phyloP scores from a whole-genome alignment of 2,113 vertebrate species.

The Perognathus longimembris region DNA sequence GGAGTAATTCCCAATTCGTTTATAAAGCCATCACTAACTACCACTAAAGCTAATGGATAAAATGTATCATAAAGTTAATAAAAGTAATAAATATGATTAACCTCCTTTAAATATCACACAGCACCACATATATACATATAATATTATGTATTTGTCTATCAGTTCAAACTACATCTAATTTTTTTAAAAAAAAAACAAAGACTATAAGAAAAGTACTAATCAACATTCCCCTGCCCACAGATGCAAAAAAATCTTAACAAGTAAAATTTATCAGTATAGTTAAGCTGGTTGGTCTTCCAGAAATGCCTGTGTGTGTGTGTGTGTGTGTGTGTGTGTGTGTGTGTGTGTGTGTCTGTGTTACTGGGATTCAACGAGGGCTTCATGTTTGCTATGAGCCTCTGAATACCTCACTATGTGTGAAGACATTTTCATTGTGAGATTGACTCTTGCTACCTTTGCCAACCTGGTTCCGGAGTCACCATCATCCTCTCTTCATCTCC shows the following conservation, averaged over 20 bases:
- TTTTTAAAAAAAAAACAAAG: neutral
- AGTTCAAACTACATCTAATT: neutral
- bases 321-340: too few relatives aligned
- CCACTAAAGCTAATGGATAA: neutral
- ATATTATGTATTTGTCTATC: neutral
- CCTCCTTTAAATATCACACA: neutral
- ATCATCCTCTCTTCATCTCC: too few relatives aligned
- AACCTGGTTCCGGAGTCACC: too few relatives aligned
- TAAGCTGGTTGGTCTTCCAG: neutral
- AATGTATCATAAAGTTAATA: too few relatives aligned
- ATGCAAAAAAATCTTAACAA: neutral
- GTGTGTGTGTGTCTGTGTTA: too few relatives aligned
- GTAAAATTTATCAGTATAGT: neutral
- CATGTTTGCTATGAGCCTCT: too few relatives aligned
- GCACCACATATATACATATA: neutral
- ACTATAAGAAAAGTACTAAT: neutral
- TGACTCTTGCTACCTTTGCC: too few relatives aligned
- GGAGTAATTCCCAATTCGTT: neutral
- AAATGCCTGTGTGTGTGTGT: neutral
- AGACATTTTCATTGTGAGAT: too few relatives aligned
- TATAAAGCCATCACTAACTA: neutral
- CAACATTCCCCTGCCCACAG: neutral
- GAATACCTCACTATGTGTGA: too few relatives aligned
- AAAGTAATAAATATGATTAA: neutral
- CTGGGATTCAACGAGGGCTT: too few relatives aligned